Conservation (phyloP, 2,113 vertebrate genomes). For the Sterrhoptilus dennistouni region DNA sequence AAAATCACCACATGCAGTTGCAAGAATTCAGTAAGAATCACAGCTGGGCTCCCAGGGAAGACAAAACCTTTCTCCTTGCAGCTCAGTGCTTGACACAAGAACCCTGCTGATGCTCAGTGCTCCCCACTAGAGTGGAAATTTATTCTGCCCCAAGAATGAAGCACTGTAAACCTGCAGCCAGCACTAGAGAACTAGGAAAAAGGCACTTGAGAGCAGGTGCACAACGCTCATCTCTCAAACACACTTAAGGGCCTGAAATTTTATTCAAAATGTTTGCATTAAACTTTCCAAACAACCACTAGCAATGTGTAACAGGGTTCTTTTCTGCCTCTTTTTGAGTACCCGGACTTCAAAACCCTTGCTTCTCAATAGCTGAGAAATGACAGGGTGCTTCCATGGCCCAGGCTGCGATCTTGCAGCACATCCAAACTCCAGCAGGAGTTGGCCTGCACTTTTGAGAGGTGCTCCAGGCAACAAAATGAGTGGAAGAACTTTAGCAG, state of each 20-base stretch:
- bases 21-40: neutral
- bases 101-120: neutral
- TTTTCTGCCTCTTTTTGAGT: neutral
- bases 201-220: neutral
- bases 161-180: neutral
- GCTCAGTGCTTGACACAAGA: neutral
- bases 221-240: neutral
- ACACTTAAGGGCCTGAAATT: neutral
- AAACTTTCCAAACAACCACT: conserved; percentile 19
- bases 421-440: neutral
- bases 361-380: neutral
- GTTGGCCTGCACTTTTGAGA: neutral
- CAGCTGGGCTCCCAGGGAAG: neutral
- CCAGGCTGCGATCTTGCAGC: neutral
- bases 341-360: neutral
- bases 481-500: neutral
- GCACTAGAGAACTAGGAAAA: neutral
- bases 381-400: neutral
- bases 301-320: neutral
- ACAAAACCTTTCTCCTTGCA: neutral
- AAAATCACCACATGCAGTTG: neutral
- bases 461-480: neutral
- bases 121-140: neutral
- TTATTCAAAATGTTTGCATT: conserved; percentile 5
- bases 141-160: neutral